A percentile compares a stretch with the other conserved stretches of the same genome.
phyloP scores from a whole-genome alignment of 2,888 invertebrate genomes.

The Yponomeuta malinellus region DNA sequence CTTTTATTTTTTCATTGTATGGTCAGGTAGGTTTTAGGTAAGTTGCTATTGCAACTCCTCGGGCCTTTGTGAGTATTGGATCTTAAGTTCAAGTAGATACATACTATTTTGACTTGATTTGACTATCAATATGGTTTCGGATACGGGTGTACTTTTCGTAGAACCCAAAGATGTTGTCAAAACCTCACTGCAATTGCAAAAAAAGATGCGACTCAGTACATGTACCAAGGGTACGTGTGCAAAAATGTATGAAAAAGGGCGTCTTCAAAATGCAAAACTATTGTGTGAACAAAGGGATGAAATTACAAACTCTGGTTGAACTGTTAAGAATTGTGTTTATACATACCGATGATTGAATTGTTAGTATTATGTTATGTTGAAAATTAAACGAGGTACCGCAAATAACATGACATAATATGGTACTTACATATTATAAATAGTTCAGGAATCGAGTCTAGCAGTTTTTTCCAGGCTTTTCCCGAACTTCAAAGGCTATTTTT shows the following conservation, averaged over 20 bases:
- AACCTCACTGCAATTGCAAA: slow-evolving; percentile 27
- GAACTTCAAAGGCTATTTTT: too few species aligned
- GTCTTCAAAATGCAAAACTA: too few species aligned
- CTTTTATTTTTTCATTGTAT: slow-evolving; percentile 35
- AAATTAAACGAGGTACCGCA: background rate
- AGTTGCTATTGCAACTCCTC: slow-evolving; percentile 13
- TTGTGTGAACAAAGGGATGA: slow-evolving; percentile 12
- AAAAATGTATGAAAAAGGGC: background rate
- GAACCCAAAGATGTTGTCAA: slow-evolving; percentile 34
- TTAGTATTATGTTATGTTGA: background rate
- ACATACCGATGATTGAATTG: background rate
- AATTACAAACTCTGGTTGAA: background rate
- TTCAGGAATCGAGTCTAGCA: too few species aligned
- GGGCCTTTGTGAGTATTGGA: background rate
- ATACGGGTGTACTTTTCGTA: slow-evolving; percentile 37
- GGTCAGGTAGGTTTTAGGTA: slow-evolving; percentile 40
- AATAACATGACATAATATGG: background rate
- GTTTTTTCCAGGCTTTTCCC: too few species aligned
- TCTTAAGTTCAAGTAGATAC: background rate
- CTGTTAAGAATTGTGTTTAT: background rate
- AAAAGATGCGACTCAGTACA: slow-evolving; percentile 6
- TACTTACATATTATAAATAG: too few species aligned
- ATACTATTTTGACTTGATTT: background rate
- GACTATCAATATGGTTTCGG: background rate
- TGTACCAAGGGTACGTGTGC: background rate